Percentiles rank a stretch among this genome's conserved stretches.
Conservation (phyloP, 2,113 vertebrate species). For the Rhinichthys klamathensis region DNA sequence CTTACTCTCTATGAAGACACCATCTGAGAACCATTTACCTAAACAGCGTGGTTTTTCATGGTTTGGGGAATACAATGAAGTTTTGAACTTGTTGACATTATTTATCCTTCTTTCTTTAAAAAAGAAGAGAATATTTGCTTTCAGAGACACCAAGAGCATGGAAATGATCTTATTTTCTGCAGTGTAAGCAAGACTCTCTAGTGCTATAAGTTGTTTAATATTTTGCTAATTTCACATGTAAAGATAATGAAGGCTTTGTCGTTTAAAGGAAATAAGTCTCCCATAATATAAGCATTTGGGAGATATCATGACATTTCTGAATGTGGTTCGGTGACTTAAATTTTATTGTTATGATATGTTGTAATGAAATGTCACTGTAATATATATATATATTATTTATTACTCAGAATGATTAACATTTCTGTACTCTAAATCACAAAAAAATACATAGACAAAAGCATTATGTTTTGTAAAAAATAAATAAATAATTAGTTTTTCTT, state of each 20-base stretch:
- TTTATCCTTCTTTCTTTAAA: constrained; percentile 78
- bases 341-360: background rate
- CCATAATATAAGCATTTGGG: background rate
- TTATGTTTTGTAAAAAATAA: constrained; percentile 9
- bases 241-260: background rate
- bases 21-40: constrained; percentile 96
- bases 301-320: background rate
- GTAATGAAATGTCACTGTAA: background rate
- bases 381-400: background rate
- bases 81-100: constrained; percentile 82
- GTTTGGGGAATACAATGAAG: constrained; percentile 78
- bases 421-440: background rate
- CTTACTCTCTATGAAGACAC: constrained; percentile 80
- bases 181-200: background rate
- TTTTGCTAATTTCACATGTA: background rate
- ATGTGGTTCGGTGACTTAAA: background rate
- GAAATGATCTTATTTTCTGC: background rate
- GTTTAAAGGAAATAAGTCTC: background rate
- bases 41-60: constrained; percentile 88
- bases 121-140: constrained; percentile 12
- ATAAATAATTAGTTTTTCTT: background rate
- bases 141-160: background rate
- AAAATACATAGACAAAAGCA: background rate
- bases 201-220: background rate
- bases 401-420: background rate